Evolutionary conservation across 2,888 invertebrate genomes (phyloP).

Genomic region (Nephrotoma flavescens): DNA sequence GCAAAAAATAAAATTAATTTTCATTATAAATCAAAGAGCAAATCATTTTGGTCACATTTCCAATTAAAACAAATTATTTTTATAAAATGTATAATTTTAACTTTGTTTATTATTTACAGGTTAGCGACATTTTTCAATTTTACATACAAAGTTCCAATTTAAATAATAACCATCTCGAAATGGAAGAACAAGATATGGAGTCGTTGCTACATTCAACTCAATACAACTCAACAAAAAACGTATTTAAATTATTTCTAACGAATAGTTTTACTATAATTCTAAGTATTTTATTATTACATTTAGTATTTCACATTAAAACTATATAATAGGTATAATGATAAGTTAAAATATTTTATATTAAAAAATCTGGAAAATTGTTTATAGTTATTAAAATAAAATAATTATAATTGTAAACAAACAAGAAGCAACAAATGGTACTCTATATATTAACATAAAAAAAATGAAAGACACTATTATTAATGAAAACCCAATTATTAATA

Average conservation of each 20-base stretch:
- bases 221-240: background rate
- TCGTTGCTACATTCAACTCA: background rate
- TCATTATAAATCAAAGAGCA: too few relatives aligned
- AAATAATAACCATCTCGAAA: slow-evolving; percentile 15
- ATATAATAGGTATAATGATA: background rate
- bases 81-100: background rate
- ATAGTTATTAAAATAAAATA: background rate
- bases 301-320: background rate
- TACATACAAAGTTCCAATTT: slow-evolving; percentile 36
- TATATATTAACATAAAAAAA: background rate
- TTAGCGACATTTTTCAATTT: slow-evolving; percentile 47
- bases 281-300: background rate
- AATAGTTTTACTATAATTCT: background rate
- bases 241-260: background rate
- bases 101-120: slow-evolving; percentile 24
- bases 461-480: background rate
- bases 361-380: background rate
- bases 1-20: background rate
- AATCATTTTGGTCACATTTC: too few relatives aligned
- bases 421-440: background rate
- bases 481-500: background rate
- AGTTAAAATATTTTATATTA: background rate
- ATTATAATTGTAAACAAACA: background rate
- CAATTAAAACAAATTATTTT: too few relatives aligned
- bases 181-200: slow-evolving; percentile 4